A percentile compares a stretch with the other conserved stretches of the same genome.
These are phyloP conservation scores for Melanchra persicariae DNA, from an alignment of 2,888 invertebrate species.

Conservation along the genomic window DNA sequence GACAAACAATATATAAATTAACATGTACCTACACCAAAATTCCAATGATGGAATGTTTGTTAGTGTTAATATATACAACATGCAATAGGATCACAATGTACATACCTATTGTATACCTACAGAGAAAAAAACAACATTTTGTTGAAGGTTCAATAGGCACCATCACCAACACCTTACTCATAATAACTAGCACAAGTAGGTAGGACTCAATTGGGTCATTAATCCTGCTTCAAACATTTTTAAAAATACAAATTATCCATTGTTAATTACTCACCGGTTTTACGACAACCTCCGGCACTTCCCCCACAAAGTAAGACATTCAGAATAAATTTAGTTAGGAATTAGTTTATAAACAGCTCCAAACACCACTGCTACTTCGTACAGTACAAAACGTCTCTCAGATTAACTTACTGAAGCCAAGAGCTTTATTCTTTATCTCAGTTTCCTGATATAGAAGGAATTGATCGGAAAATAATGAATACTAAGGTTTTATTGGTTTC, in stretches of 20 bases:
- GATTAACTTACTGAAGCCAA: neutral
- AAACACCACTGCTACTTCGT: slow-evolving; percentile 4
- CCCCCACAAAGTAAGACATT: slow-evolving; percentile 60
- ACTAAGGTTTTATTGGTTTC: neutral
- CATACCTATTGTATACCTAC: neutral
- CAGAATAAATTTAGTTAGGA: slow-evolving; percentile 34
- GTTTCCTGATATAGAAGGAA: neutral
- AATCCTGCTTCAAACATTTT: neutral
- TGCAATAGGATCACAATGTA: neutral
- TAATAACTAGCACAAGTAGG: neutral
- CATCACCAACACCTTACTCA: neutral
- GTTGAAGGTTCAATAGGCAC: neutral
- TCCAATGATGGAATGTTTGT: neutral
- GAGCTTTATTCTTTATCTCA: neutral
- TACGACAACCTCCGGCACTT: slow-evolving; percentile 69
- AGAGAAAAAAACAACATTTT: neutral
- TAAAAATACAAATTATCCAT: neutral
- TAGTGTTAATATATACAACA: neutral
- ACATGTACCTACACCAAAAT: neutral
- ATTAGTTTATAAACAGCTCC: slow-evolving; percentile 17
- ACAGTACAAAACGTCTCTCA: neutral
- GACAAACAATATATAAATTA: neutral
- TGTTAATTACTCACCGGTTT: slow-evolving; percentile 67
- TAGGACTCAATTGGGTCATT: neutral
- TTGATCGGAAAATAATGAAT: neutral